Percentiles rank a stretch among this genome's conserved stretches.
These are phyloP conservation scores for Columba guinea DNA, from an alignment of 2,797 vertebrate species.

Conservation along the genomic window DNA sequence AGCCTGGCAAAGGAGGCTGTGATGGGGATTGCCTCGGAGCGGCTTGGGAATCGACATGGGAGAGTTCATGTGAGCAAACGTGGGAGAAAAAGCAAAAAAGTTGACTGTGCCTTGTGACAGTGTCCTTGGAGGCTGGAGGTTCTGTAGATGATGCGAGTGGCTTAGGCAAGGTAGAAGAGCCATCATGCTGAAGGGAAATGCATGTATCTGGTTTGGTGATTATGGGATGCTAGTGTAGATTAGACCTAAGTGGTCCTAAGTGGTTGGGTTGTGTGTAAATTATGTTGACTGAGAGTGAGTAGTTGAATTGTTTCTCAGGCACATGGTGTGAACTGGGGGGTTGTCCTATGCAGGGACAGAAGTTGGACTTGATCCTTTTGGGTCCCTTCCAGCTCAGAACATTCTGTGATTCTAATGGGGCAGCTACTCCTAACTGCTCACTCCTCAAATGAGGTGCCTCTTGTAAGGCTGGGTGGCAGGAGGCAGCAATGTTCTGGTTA, in stretches of 20 bases:
- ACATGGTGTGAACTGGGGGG: no score
- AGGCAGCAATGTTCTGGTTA: neutral
- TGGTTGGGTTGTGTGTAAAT: neutral
- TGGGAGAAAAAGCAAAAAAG: neutral
- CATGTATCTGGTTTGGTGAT: neutral
- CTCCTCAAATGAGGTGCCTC: neutral
- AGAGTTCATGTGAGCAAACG: neutral
- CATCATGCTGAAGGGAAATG: rapidly evolving
- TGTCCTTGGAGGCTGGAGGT: neutral
- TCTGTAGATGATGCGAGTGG: neutral
- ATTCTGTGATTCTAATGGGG: neutral
- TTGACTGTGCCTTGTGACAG: neutral
- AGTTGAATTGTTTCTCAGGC: neutral
- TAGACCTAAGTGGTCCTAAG: neutral
- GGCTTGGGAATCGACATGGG: neutral
- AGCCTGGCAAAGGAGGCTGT: neutral
- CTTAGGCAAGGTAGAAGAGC: neutral
- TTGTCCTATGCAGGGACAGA: no score
- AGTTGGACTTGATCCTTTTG: no score
- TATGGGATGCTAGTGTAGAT: neutral
- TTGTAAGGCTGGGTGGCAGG: neutral
- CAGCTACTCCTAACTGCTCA: neutral
- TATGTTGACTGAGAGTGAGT: neutral
- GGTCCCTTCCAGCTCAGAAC: no score
- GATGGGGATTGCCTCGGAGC: neutral